Base-by-base conservation (phyloP, 2,888 invertebrate genomes). In the Rhogogaster chlorosoma region DNA sequence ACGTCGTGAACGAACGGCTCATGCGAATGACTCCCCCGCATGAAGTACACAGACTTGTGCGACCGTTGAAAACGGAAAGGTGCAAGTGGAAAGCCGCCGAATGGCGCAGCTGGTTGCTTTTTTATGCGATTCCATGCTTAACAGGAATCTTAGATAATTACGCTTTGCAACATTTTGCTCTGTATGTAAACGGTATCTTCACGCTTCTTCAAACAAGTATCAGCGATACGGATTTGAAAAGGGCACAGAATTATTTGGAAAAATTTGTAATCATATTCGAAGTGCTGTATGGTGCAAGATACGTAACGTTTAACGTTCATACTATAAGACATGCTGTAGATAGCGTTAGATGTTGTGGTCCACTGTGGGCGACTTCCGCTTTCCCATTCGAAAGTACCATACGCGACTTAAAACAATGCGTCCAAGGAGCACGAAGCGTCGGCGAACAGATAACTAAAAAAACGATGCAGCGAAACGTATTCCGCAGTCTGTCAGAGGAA, bases 51-150 rank as follows among this genome's bases (percentile, higher is more conserved):
- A 36, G 83, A 57, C 38, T 29, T n/a, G 82, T 85, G 32, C 32
- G 85, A n/a, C 75, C 85, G 12, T 45, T 83, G 2, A 38, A 83
- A 57, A 38, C 71, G 1, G 73, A 80, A 85, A 80, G 29, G 73
- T 78, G 18, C 29, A 78, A 49, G 73, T 82, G n/a, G n/a, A n/a
- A n/a, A n/a, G n/a, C n/a, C n/a, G n/a, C n/a, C n/a, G n/a, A n/a
- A 82, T 82, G 70, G 82, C 80, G 71, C 49, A 67, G 22, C 18
- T 83, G 26, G 22, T 26, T 85, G 49, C 57, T 85, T 22, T 85
- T 71, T 32, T 73, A 83, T 38, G 49, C 73, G 22, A 36, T 85
- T 18, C 85, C 85, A 29, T 85, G 75, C 70, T 73, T 85, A 9
- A 3, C 61, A 36, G 73, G 73, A 22, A 70, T 73, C 38, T 53